Conservation (phyloP, 2,797 vertebrate species). For the Lagorchestes hirsutus region DNA sequence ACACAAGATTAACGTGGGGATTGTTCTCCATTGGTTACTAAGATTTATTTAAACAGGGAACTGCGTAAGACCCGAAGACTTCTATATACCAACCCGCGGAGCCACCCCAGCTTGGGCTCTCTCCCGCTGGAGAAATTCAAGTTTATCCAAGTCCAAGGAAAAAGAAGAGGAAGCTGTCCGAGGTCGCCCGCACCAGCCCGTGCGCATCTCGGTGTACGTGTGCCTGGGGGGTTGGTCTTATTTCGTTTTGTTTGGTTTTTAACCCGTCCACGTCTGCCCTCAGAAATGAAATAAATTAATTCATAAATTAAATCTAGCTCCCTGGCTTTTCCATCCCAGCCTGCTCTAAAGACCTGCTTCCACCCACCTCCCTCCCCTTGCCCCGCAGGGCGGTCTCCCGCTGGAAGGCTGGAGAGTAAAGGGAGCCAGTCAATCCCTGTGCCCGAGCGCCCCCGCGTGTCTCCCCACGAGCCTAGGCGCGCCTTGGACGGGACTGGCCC, state of each 20-base stretch:
- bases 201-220: neutral
- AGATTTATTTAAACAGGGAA: conserved; percentile 71
- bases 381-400: rapidly evolving
- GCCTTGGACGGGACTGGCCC: rapidly evolving
- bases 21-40: conserved; percentile 67
- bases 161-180: neutral
- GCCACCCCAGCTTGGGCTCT: neutral
- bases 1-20: conserved; percentile 76
- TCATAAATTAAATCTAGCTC: neutral
- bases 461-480: neutral
- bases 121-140: conserved; percentile 1
- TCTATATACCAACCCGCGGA: conserved; percentile 54
- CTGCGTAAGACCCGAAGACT: conserved; percentile 45
- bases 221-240: neutral
- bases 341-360: neutral
- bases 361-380: neutral
- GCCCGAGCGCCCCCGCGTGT: conserved; percentile 70
- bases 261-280: neutral
- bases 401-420: rapidly evolving
- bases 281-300: neutral
- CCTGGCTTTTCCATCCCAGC: neutral
- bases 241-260: neutral
- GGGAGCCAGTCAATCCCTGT: conserved; percentile 16
- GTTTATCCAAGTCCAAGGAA: conserved; percentile 44
- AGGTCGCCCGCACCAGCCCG: neutral